Conservation (phyloP, 2,113 vertebrate genomes). For the Brevimyrus niger region DNA sequence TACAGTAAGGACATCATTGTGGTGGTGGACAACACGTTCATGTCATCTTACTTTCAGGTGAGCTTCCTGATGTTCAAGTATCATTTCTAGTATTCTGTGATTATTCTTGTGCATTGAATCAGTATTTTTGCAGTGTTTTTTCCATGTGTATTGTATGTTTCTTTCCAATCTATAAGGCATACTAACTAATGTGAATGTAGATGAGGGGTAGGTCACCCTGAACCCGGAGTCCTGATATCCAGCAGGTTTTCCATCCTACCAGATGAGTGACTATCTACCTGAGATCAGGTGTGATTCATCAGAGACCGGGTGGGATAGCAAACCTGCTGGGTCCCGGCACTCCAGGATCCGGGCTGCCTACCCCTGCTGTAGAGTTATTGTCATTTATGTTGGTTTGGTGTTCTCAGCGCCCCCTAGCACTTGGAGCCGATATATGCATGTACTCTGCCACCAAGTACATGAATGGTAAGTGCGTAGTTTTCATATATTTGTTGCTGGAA, state of each 20-base stretch:
- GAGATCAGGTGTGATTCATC: background rate
- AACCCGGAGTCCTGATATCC: background rate
- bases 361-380: background rate
- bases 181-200: background rate
- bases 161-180: background rate
- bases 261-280: background rate
- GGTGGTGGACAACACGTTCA: slow-evolving; percentile 90
- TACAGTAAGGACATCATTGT: slow-evolving; percentile 70
- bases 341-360: background rate
- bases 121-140: background rate
- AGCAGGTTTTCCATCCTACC: background rate
- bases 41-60: slow-evolving; percentile 96
- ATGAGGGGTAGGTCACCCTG: background rate
- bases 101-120: background rate
- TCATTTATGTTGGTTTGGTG: slow-evolving; percentile 34
- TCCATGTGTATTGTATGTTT: background rate
- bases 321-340: background rate
- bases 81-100: background rate
- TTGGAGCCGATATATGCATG: slow-evolving; percentile 92
- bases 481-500: background rate
- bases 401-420: slow-evolving; percentile 76
- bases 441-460: slow-evolving; percentile 94
- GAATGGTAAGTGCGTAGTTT: slow-evolving; percentile 69
- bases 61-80: slow-evolving; percentile 8
- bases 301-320: background rate